These are phyloP conservation scores for Dendrolimus kikuchii DNA, from an alignment of 1,140 invertebrate species.

Conservation along the genomic window DNA sequence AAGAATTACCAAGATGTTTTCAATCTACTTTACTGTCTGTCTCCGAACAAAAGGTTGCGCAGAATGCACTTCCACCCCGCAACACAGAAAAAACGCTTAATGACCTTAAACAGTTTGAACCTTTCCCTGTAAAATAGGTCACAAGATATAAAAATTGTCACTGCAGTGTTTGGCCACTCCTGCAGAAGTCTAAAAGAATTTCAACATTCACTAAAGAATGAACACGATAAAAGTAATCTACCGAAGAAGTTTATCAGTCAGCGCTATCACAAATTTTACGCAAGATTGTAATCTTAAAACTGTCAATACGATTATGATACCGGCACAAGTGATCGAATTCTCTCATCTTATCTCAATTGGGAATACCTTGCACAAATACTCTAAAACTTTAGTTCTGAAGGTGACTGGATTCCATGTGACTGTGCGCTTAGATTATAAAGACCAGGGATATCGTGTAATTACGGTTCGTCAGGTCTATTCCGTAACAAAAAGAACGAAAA, in stretches of 20 bases:
- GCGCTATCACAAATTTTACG: conserved; percentile 37
- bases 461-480: conserved; percentile 28
- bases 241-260: conserved; percentile 26
- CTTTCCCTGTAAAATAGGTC: conserved; percentile 13
- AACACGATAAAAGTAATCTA: conserved; percentile 26
- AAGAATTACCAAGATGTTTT: too few relatives aligned
- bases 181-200: conserved; percentile 23
- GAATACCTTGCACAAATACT: conserved; percentile 25
- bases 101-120: not conserved
- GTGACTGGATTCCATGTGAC: conserved; percentile 29
- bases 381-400: conserved; percentile 25
- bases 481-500: conserved; percentile 21
- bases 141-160: conserved; percentile 6
- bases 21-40: too few relatives aligned
- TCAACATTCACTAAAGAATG: conserved; percentile 28
- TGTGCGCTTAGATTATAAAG: conserved; percentile 12
- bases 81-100: too few relatives aligned
- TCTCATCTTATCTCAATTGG: conserved; percentile 41
- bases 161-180: conserved; percentile 10
- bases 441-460: not conserved
- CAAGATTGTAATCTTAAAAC: conserved; percentile 54
- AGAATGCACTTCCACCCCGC: too few relatives aligned
- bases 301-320: conserved; percentile 48
- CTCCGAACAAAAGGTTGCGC: too few relatives aligned
- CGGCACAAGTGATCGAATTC: conserved; percentile 31